Base-by-base conservation (phyloP, 2,113 vertebrate genomes). In the Andinoacara biseriatus region DNA sequence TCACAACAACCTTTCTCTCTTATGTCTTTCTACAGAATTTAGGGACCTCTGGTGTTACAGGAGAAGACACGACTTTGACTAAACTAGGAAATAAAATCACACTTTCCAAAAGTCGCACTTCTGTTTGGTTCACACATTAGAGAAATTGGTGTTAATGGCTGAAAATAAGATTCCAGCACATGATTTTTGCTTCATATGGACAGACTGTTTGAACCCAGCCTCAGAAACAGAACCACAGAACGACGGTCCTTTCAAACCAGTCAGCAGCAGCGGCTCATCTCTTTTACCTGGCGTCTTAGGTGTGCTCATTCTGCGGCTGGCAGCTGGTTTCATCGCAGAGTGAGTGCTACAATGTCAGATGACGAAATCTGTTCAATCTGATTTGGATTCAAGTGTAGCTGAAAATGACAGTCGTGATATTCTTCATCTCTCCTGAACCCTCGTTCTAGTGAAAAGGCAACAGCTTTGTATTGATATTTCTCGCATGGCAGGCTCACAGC, bases 1-100 rank as follows among this genome's bases (percentile, higher is more conserved):
- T 83, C 26, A 43, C 61, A 80, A 80, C 60, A 15, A 33, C 18
- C 61, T 11, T 22, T 33, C 35, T 52, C 60, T 80, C 67, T 54
- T 33, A 72, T 22, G 22, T 65, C 49, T 22, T 60, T 67, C 40
- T 33, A 81, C 52, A 75, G 46, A 17, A 81, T 60, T 26, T 7
- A 3, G 61, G 46, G 56, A 69, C 62, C 10, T 24, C 15, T 46
- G 58, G n/a, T 54, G 56, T 0, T 38, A 54, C 58, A 0, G 67
- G 43, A 79, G 18, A 52, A 72, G 5, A 78, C 15, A 29, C 80
- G 72, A 83, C 76, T 79, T 82, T 61, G 43, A 62, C 24, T n/a
- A 15, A 38, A n/a, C 18, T 72, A 54, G n/a, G 74, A 61, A 58
- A 58, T 76, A 75, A 46, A 85, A 75, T 24, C 62, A 63, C 2